Evolutionary conservation across 1,140 invertebrate species (phyloP), one percentile per base, ranked within the genome.

Genomic region (Andrena cerasifolii): DNA sequence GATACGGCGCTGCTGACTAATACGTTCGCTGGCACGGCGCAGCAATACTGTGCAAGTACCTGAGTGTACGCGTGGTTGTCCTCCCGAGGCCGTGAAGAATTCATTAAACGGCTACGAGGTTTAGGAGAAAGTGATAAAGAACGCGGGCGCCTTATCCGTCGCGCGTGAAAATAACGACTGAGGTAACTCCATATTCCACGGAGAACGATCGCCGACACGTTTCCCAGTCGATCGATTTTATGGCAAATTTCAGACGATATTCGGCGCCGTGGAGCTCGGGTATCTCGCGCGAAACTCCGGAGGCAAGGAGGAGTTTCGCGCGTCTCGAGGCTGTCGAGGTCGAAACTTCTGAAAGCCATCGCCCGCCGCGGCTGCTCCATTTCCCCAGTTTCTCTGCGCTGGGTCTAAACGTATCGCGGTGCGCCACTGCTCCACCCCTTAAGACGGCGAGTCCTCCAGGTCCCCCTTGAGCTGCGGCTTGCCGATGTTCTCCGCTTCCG

Each of bases 401-500:
- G n/a, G 56, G 21, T 65, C 59, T 67, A 47, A 66, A 61, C 43
- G 43, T n/a, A 40, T 58, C 63, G 28, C 67, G 49, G 36, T 56
- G 21, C 6, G 24, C 49, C 24, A 33, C n/a, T 24, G 0, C 18
- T 26, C 62, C n/a, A 10, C 3, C 6, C 47, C n/a, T 36, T 80
- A 82, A 66, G 71, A 72, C 36, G 61, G 54, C 5, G 62, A 73
- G 36, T 84, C 73, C 63, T 54, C 53, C 18, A 36, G 2, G 10
- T 74, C 45, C 26, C 45, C 67, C 26, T 78, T 77, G 24, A 36
- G 26, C 76, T 59, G 51, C 71, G 26, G 10, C 72, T 80, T 78
- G 10, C 93, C 92, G 87, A 96, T 93, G 33, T 93, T 93, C 88
- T 95, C 95, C 3, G 95, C 95, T 82, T 96, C 95, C 75, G 93